Conservation (phyloP, 2,888 invertebrate genomes). For the Leucoptera coffeella region DNA sequence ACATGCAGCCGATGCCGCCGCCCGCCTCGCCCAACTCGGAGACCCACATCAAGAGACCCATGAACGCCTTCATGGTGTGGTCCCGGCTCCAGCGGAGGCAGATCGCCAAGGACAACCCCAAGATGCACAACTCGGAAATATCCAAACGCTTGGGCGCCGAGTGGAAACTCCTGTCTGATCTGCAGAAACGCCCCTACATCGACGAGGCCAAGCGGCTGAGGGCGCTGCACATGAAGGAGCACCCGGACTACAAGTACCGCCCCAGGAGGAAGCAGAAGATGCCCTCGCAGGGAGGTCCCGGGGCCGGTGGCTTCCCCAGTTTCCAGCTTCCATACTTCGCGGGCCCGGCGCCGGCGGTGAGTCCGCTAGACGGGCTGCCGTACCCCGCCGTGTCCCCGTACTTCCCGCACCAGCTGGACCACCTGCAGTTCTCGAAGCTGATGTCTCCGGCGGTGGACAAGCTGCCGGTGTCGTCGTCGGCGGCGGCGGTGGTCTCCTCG, state of each 20-base stretch:
- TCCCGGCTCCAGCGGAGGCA: conserved; percentile 85
- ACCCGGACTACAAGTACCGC: conserved; percentile 87
- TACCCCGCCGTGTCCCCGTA: conserved; percentile 66
- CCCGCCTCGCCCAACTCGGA: conserved; percentile 51
- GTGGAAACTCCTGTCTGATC: conserved; percentile 85
- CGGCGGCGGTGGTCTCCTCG: conserved; percentile 59
- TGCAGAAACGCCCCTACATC: conserved; percentile 88
- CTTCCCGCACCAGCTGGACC: conserved; percentile 70
- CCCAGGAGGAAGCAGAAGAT: conserved; percentile 81
- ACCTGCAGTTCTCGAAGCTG: conserved; percentile 57
- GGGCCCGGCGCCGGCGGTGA: conserved; percentile 51
- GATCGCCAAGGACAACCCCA: conserved; percentile 91
- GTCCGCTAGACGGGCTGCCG: conserved; percentile 54
- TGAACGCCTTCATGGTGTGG: conserved; percentile 99
- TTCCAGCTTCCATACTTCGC: conserved; percentile 61
- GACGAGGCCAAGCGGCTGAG: conserved; percentile 90
- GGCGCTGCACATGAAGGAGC: conserved; percentile 84
- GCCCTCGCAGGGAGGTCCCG: conserved; percentile 48
- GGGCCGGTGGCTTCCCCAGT: conserved; percentile 55
- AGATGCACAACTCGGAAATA: conserved; percentile 87
- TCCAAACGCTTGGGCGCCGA: conserved; percentile 88
- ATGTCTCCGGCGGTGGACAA: conserved; percentile 43
- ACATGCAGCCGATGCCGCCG: conserved; percentile 30
- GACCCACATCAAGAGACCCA: conserved; percentile 89
- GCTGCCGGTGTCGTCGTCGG: conserved; percentile 37